These are phyloP conservation scores for Mesembrinibis cayennensis DNA, from an alignment of 2,113 vertebrate species.

Conservation along the genomic window DNA sequence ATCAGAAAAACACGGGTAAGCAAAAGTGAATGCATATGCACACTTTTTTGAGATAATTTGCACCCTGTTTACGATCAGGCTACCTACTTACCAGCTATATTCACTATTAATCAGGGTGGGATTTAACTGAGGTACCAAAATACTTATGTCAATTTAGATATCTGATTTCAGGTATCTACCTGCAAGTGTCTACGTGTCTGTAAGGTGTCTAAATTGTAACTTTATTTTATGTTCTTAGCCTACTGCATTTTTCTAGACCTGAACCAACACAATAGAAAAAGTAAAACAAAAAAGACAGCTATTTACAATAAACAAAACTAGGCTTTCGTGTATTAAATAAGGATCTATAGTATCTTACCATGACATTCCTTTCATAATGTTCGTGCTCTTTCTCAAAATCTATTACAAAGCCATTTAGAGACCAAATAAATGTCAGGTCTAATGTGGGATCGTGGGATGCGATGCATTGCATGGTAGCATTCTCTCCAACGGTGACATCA, in stretches of 20 bases:
- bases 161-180: not conserved
- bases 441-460: conserved; percentile 87
- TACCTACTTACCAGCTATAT: not conserved
- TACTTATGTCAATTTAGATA: not conserved
- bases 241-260: not conserved
- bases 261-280: not conserved
- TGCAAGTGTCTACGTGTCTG: not conserved
- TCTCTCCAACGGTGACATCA: conserved; percentile 90
- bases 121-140: not conserved
- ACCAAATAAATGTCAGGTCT: conserved; percentile 95
- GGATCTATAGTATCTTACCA: conserved; percentile 77
- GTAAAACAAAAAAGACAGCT: not conserved
- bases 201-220: not conserved
- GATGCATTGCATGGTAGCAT: conserved; percentile 87
- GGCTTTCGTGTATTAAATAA: not conserved
- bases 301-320: not conserved
- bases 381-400: conserved; percentile 85
- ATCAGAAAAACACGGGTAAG: not conserved
- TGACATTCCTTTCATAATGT: conserved; percentile 84
- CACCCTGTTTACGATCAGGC: not conserved
- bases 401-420: conserved; percentile 86
- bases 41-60: not conserved
- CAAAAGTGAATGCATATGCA: not conserved
- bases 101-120: not conserved
- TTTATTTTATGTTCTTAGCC: not conserved